A percentile compares a stretch with the other conserved stretches of the same genome.
Evolutionary conservation across 2,888 invertebrate genomes (phyloP).

Genomic region (Timema cristinae): DNA sequence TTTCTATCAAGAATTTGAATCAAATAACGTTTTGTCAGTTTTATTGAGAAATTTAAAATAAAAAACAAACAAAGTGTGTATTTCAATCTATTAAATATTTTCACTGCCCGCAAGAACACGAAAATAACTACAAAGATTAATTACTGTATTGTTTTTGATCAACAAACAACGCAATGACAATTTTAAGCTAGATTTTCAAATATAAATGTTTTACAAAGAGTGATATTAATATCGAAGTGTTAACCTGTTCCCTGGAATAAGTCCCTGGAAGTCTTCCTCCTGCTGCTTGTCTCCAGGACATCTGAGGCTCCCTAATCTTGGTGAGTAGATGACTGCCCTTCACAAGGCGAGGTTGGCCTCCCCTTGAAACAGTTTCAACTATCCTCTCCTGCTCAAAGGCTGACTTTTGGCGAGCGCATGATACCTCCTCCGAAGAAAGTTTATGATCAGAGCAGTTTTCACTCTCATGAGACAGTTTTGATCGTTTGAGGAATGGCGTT

Average conservation of each 20-base stretch:
- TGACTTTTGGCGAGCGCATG: conserved; percentile 3
- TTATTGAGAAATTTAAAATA: conserved; percentile 11
- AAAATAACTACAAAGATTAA: conserved; percentile 4
- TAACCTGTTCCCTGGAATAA: background rate
- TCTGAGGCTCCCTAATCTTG: conserved; percentile 11
- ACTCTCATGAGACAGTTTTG: background rate
- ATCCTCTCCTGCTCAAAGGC: background rate
- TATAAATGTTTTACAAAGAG: background rate
- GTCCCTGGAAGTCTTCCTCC: conserved; percentile 16
- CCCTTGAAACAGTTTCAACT: background rate
- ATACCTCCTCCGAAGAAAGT: background rate
- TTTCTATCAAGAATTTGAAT: too few relatives aligned
- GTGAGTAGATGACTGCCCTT: conserved; percentile 21
- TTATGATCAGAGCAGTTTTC: background rate
- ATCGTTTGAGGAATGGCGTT: conserved; percentile 24
- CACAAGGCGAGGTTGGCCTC: conserved; percentile 5
- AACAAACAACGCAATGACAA: background rate
- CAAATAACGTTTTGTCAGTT: background rate
- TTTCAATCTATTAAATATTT: conserved; percentile 4
- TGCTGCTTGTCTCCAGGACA: conserved; percentile 14
- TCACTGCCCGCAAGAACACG: background rate
- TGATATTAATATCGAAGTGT: too few relatives aligned
- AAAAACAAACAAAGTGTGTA: background rate
- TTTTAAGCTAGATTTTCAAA: background rate
- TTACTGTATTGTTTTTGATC: background rate